Percentiles rank a stretch among this genome's conserved stretches.
Evolutionary conservation across 2,113 vertebrate genomes (phyloP).

Genomic region (Apteryx owenii): DNA sequence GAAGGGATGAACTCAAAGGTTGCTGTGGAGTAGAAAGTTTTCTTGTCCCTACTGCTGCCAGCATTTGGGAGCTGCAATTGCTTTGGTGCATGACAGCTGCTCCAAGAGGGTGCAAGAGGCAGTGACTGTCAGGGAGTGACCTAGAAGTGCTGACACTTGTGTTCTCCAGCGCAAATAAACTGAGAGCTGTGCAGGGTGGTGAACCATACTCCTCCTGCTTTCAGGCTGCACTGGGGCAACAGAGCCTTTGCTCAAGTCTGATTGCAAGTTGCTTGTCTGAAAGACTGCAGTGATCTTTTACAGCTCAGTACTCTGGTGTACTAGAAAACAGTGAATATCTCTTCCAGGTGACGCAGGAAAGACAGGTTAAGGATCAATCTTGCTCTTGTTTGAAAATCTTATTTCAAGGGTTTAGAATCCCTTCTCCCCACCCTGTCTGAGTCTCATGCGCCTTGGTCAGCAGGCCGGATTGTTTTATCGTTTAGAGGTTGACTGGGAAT

Average conservation of each 20-base stretch:
- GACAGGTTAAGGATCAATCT: not conserved
- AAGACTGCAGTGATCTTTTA: not conserved
- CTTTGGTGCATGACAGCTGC: not conserved
- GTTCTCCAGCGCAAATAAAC: not conserved
- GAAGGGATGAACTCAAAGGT: not conserved
- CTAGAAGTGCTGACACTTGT: not conserved
- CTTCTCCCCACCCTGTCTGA: not conserved
- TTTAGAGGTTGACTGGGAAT: not conserved
- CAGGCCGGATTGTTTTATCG: not conserved
- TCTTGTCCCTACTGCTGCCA: not conserved
- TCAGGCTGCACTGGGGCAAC: not conserved
- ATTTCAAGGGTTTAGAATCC: not conserved
- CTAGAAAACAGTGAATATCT: not conserved
- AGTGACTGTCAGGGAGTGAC: not conserved
- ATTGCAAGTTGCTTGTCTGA: not conserved
- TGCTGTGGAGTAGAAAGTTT: not conserved
- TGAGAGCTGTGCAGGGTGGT: not conserved
- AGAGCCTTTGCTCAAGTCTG: not conserved
- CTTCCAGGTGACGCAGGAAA: not conserved
- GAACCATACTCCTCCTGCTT: not conserved
- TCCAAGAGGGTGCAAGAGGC: not conserved
- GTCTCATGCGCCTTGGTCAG: not conserved
- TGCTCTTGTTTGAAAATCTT: not conserved
- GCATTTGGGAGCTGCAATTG: not conserved
- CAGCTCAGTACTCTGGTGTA: not conserved